Evolutionary conservation across 2,888 invertebrate species (phyloP).

Genomic region (Tigriopus californicus): DNA sequence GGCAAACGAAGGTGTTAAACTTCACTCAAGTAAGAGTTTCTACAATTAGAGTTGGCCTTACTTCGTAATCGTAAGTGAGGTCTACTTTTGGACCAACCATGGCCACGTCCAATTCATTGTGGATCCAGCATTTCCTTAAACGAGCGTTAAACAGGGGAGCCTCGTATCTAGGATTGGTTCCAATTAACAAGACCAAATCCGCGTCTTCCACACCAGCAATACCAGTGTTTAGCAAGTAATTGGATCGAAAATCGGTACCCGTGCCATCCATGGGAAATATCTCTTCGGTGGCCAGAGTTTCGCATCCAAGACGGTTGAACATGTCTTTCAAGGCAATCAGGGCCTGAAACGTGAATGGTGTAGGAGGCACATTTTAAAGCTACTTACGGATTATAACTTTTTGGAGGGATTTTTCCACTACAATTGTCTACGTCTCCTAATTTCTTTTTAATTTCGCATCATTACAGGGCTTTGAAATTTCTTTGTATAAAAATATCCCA

Average conservation of each 20-base stretch:
- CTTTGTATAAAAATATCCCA: too few species aligned
- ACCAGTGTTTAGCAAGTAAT: slow-evolving; percentile 73
- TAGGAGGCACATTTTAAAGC: neutral
- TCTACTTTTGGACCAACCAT: slow-evolving; percentile 77
- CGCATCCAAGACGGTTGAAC: slow-evolving; percentile 65
- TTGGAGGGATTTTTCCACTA: too few species aligned
- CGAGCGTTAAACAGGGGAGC: slow-evolving; percentile 90
- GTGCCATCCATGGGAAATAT: slow-evolving; percentile 56
- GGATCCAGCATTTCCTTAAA: slow-evolving; percentile 83
- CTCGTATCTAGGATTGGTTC: slow-evolving; percentile 83
- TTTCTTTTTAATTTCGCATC: too few species aligned
- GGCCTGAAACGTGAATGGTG: too few species aligned
- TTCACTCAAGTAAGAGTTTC: too few species aligned
- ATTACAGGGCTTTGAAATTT: too few species aligned
- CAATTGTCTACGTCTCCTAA: too few species aligned
- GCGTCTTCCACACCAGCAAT: slow-evolving; percentile 82
- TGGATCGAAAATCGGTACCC: slow-evolving; percentile 71
- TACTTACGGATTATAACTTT: too few species aligned
- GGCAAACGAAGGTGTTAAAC: slow-evolving; percentile 5
- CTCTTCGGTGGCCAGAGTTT: slow-evolving; percentile 73
- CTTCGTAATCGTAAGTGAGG: slow-evolving; percentile 73
- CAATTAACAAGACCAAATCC: slow-evolving; percentile 75
- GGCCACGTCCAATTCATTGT: slow-evolving; percentile 68
- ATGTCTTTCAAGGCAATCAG: slow-evolving; percentile 81
- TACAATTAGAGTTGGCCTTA: too few species aligned